Evolutionary conservation across 2,888 invertebrate species (phyloP).

Genomic region (Polydrusus pterygomalis): DNA sequence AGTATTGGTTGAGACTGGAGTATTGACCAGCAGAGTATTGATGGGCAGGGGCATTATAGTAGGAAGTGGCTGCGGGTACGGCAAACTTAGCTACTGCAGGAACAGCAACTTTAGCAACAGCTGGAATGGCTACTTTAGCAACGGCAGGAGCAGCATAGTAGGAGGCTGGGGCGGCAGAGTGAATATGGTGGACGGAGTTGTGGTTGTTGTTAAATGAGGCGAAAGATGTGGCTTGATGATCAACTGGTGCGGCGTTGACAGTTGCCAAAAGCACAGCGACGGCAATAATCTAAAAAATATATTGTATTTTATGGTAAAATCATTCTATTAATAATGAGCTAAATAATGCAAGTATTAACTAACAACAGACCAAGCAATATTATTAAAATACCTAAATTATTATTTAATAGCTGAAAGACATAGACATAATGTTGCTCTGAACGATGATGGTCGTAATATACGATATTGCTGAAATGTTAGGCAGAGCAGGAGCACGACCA

Average conservation of each 20-base stretch:
- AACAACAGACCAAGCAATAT: too few relatives aligned
- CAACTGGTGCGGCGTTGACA: conserved; percentile 63
- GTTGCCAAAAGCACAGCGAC: conserved; percentile 68
- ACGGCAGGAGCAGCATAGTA: conserved; percentile 44
- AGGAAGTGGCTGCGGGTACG: conserved; percentile 38
- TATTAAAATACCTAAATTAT: too few relatives aligned
- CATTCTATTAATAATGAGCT: too few relatives aligned
- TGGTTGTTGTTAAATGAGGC: conserved; percentile 60
- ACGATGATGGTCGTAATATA: too few relatives aligned
- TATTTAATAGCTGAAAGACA: too few relatives aligned
- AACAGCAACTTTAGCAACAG: conserved; percentile 31
- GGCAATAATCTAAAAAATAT: conserved; percentile 62
- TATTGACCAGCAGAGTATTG: conserved; percentile 1
- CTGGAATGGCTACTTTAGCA: conserved; percentile 24
- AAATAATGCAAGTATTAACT: too few relatives aligned
- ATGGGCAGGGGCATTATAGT: conserved; percentile 31
- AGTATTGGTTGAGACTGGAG: conserved; percentile 12
- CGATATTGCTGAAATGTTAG: too few relatives aligned
- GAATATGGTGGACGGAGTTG: conserved; percentile 56
- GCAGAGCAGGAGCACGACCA: too few relatives aligned
- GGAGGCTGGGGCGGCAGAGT: conserved; percentile 44
- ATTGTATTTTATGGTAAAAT: not conserved
- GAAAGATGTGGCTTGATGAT: conserved; percentile 59
- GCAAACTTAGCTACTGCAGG: conserved; percentile 36
- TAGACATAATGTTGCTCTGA: too few relatives aligned